A percentile compares a stretch with the other conserved stretches of the same genome.
Conservation (phyloP, 2,797 vertebrate species). For the Eulemur coronatus region DNA sequence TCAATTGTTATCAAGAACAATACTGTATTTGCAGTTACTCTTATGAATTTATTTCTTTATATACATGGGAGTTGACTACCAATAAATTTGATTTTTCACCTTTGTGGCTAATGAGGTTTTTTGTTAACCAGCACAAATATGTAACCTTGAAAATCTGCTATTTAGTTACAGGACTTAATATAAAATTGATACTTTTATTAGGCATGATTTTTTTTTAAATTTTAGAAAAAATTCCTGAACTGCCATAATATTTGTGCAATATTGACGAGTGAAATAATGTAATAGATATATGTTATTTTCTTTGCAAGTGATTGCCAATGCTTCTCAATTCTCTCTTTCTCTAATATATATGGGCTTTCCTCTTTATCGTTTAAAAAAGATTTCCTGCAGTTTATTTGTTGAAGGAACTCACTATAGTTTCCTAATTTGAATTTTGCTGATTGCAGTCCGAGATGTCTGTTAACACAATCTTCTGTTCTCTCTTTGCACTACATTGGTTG, state of each 20-base stretch:
- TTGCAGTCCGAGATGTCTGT: background rate
- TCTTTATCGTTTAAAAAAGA: background rate
- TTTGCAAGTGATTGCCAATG: background rate
- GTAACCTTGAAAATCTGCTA: constrained; percentile 21
- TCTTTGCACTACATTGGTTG: background rate
- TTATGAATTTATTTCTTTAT: constrained; percentile 38
- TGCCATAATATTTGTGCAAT: background rate
- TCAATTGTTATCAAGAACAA: background rate
- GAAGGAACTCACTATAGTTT: background rate
- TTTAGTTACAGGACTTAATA: background rate
- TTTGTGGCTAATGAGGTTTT: constrained; percentile 51
- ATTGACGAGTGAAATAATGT: background rate
- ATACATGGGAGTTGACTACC: background rate
- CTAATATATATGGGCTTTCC: background rate
- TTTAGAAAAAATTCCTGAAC: background rate
- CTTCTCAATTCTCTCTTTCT: background rate
- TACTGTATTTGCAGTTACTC: background rate
- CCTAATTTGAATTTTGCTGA: background rate
- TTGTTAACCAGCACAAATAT: constrained; percentile 25
- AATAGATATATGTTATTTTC: constrained; percentile 14
- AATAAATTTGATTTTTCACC: constrained; percentile 17
- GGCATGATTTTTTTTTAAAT: background rate
- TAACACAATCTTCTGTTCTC: background rate
- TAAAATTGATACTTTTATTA: constrained; percentile 37
- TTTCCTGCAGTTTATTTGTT: background rate